These are phyloP conservation scores for Spodoptera littoralis DNA, from an alignment of 2,888 invertebrate genomes.

Conservation along the genomic window DNA sequence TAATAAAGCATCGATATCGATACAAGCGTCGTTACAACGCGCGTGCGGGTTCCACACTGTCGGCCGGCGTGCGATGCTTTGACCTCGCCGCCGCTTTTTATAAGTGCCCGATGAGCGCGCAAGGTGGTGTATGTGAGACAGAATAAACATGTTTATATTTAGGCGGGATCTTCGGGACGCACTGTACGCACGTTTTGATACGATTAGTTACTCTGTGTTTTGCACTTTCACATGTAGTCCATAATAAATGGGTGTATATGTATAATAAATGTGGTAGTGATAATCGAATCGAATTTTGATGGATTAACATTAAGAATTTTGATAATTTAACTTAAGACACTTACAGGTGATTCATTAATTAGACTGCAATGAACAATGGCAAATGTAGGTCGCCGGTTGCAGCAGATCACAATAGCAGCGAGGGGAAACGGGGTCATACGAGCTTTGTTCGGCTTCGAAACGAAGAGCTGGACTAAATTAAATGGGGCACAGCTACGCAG, in stretches of 20 bases:
- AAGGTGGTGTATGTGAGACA: constrained; percentile 80
- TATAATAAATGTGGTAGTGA: too few species aligned
- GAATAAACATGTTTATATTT: constrained; percentile 82
- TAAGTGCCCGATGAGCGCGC: constrained; percentile 85
- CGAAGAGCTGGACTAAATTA: constrained; percentile 71
- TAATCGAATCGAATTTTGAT: constrained; percentile 34
- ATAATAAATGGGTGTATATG: constrained; percentile 14
- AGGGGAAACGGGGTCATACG: constrained; percentile 76
- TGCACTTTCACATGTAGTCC: constrained; percentile 41
- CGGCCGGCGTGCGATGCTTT: constrained; percentile 73
- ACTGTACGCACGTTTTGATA: constrained; percentile 64
- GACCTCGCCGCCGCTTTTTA: constrained; percentile 87
- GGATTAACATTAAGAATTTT: too few species aligned
- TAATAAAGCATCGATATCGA: constrained; percentile 80
- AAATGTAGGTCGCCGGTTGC: constrained; percentile 75
- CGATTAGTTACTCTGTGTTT: constrained; percentile 45
- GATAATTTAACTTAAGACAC: constrained; percentile 37
- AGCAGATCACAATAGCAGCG: constrained; percentile 68
- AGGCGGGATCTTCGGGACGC: constrained; percentile 73
- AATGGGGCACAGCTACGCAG: constrained; percentile 71
- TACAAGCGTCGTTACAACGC: constrained; percentile 81
- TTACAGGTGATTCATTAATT: constrained; percentile 59
- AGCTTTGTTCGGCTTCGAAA: constrained; percentile 73
- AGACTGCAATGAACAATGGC: constrained; percentile 66
- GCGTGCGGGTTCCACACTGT: constrained; percentile 85